A percentile compares a stretch with the other conserved stretches of the same genome.
Conservation (phyloP, 1,140 invertebrate genomes). For the Meteorus sp. region DNA sequence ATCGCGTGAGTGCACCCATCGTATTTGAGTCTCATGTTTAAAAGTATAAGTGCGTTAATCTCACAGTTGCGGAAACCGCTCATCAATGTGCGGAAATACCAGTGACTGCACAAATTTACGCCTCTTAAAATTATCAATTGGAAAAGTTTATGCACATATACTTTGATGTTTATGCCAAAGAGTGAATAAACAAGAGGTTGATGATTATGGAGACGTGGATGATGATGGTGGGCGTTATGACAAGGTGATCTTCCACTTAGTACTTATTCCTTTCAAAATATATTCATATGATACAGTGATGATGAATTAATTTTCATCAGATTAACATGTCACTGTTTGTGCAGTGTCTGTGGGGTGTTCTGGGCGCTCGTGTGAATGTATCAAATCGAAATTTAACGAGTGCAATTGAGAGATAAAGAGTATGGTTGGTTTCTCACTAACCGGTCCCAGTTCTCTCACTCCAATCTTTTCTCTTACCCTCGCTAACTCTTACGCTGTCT, state of each 20-base stretch:
- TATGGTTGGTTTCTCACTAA: conserved; percentile 1
- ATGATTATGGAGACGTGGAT: neutral
- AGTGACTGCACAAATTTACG: too few species aligned
- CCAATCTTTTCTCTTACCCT: neutral
- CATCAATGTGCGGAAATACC: too few species aligned
- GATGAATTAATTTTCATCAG: neutral
- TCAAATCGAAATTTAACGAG: conserved; percentile 17
- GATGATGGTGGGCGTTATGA: neutral
- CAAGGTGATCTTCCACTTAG: neutral
- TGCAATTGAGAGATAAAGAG: neutral
- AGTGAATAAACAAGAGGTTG: too few species aligned
- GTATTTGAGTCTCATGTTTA: too few species aligned
- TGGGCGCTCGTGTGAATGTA: too few species aligned
- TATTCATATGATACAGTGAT: too few species aligned
- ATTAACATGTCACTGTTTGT: neutral
- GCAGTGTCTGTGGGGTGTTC: neutral
- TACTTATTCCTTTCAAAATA: too few species aligned
- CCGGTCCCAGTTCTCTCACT: conserved; percentile 9
- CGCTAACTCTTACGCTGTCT: neutral
- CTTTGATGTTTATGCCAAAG: too few species aligned
- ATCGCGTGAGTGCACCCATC: neutral
- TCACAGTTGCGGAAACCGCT: too few species aligned
- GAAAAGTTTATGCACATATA: too few species aligned
- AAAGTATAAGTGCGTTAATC: too few species aligned
- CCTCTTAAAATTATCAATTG: too few species aligned